phyloP scores from a whole-genome alignment of 2,888 invertebrate species.

The Sisyra nigra region DNA sequence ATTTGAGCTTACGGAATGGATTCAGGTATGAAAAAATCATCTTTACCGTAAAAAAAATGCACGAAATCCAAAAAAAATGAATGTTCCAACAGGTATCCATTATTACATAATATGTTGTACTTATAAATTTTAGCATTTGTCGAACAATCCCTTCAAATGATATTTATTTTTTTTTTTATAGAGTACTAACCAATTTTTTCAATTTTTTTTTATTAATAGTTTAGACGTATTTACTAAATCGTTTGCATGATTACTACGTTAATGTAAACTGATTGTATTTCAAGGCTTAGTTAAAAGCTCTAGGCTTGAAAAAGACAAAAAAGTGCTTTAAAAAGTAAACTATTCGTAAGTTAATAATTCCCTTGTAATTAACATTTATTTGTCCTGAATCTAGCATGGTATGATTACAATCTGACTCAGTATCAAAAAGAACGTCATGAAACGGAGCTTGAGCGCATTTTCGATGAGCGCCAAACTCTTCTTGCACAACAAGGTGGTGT shows the following conservation, averaged over 20 bases:
- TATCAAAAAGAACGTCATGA: conserved; percentile 71
- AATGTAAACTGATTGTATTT: too few relatives aligned
- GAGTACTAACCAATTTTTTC: not conserved
- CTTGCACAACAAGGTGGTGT: conserved; percentile 49
- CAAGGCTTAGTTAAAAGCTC: not conserved
- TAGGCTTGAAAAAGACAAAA: not conserved
- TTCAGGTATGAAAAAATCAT: conserved; percentile 7
- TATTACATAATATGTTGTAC: conserved; percentile 2
- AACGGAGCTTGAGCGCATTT: conserved; percentile 73
- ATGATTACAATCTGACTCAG: conserved; percentile 71
- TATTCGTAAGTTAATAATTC: not conserved
- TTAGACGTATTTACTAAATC: not conserved
- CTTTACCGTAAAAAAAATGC: not conserved
- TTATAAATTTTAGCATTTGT: conserved; percentile 1
- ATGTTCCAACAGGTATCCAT: conserved; percentile 2
- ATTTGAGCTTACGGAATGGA: conserved; percentile 1
- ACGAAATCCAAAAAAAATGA: too few relatives aligned
- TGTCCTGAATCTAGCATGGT: conserved; percentile 56
- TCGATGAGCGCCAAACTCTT: conserved; percentile 65
- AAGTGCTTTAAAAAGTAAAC: not conserved
- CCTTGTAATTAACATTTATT: not conserved
- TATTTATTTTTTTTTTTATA: not conserved
- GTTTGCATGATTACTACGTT: not conserved
- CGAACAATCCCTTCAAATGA: not conserved
- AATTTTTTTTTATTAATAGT: not conserved